Conservation (phyloP, 2,888 invertebrate genomes). For the Spicauda simplicius region DNA sequence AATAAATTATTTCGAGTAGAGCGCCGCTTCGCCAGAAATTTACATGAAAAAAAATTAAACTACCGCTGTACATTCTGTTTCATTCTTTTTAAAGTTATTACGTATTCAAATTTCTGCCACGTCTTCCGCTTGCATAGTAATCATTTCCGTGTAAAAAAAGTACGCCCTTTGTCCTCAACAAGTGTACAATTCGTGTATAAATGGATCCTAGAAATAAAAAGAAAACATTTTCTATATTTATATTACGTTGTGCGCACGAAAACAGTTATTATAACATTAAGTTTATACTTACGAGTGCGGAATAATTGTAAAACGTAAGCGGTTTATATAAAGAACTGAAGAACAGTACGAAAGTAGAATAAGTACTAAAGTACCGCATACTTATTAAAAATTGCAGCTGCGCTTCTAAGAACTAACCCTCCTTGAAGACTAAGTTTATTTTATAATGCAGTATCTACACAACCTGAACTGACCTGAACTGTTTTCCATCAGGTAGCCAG, state of each 20-base stretch:
- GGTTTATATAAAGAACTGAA: not conserved
- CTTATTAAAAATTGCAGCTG: too few relatives aligned
- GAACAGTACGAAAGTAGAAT: not conserved
- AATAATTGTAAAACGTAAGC: not conserved
- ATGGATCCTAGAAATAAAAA: constrained; percentile 1
- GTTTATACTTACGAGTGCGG: not conserved
- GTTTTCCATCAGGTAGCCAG: too few relatives aligned
- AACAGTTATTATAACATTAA: constrained; percentile 8
- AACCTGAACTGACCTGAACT: too few relatives aligned
- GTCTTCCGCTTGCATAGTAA: constrained; percentile 27
- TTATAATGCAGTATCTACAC: too few relatives aligned
- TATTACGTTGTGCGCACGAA: not conserved
- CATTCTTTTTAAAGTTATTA: constrained; percentile 21
- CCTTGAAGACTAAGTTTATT: too few relatives aligned
- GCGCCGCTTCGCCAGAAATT: constrained; percentile 21
- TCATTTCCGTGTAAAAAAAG: constrained; percentile 23
- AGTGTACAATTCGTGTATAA: constrained; percentile 8
- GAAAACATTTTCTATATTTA: not conserved
- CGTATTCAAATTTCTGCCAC: constrained; percentile 18
- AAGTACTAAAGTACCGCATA: too few relatives aligned
- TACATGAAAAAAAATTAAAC: constrained; percentile 25
- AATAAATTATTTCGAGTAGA: constrained; percentile 24
- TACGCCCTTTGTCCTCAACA: constrained; percentile 7
- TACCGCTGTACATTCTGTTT: constrained; percentile 22
- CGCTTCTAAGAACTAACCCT: not conserved